Evolutionary conservation across 2,797 vertebrate species (phyloP), one percentile per base, ranked within the genome.

Genomic region (Lycodopsis pacificus): DNA sequence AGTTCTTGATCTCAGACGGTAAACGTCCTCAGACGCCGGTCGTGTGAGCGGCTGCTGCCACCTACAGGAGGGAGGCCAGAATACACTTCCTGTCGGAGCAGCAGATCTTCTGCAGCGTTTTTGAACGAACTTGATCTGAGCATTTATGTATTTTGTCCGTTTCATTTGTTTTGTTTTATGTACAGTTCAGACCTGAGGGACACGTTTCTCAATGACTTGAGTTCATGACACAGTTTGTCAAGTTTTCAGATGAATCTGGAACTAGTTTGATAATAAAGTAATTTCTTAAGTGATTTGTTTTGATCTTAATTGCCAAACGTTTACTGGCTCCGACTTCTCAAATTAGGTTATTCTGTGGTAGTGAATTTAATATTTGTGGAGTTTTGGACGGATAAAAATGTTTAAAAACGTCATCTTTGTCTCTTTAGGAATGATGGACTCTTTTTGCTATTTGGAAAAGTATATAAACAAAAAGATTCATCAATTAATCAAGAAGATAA

Each of bases 11-110:
- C 75, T 75, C 46, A 42, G 34, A 76, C 48, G 1, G 81, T 87
- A 86, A 90, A 89, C 76, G 70, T 13, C 57, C 73, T 22, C 46
- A 65, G 54, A 58, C 40, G n/a, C 27, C 22, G 30, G 14, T 68
- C 62, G n/a, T 0, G 15, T 88, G 84, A 81, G 64, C 4, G 2
- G 42, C 75, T 81, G 77, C 90, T 91, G 93, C 90, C 93, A 79
- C 88, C 94, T 92, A 56, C 22, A 78, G 93, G 85, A 7, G 13
- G 77, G 92, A 89, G 89, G 89, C 71, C 65, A 84, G 59, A 92
- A 81, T 79, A 49, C 88, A 83, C 84, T 58, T 79, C 67, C 79
- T 86, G 81, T 10, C 30, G 7, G n/a, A 63, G 49, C 64, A 71
- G 44, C 74, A 49, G 14, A 13, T 3, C 9, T 40, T 19, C 0